Evolutionary conservation across 2,888 invertebrate genomes (phyloP), one percentile per base, ranked within the genome.

Genomic region (Apodemia mormo): DNA sequence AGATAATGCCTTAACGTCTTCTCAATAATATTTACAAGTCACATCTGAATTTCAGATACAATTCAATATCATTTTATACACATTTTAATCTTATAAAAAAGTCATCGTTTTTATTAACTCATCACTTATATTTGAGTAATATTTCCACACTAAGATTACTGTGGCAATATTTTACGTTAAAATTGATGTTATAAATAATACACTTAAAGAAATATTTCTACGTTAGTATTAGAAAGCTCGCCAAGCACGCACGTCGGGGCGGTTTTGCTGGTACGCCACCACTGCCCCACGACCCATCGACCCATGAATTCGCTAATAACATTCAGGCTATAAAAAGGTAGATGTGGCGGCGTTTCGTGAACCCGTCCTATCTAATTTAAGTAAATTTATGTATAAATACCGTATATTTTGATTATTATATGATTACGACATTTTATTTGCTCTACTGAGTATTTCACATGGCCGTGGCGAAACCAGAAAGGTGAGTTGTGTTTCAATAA

Each of bases 251-350:
- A 86, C 90, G 91, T 90, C 88, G 79, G 76, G 72, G 75, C 87
- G 75, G 77, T 80, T 79, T 78, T 87, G 86, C 85, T 90, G 88
- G 89, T 90, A 78, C 80, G 76, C 76, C 85, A 81, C 83, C 85
- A 92, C 92, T 91, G 82, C 79, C 80, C 86, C 86, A 86, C 85
- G 83, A 78, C 77, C 74, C 76, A 65, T 79, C 77, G 61, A 61
- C 74, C 77, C 76, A 76, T 76, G 74, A 74, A 72, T 72, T 74
- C 71, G 73, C 74, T 74, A 73, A 76, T 72, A 75, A 74, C 79
- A 77, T 78, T 77, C 77, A 78, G 80, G 52, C 79, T 76, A 70
- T 75, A 75, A 79, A 76, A 71, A 73, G 73, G 75, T 75, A 74
- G 71, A 69, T 72, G 76, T 77, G 49, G 5, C 49, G 49, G 75